These are phyloP conservation scores for Ormyrus nitidulus DNA, from an alignment of 2,888 invertebrate genomes.

Conservation along the genomic window DNA sequence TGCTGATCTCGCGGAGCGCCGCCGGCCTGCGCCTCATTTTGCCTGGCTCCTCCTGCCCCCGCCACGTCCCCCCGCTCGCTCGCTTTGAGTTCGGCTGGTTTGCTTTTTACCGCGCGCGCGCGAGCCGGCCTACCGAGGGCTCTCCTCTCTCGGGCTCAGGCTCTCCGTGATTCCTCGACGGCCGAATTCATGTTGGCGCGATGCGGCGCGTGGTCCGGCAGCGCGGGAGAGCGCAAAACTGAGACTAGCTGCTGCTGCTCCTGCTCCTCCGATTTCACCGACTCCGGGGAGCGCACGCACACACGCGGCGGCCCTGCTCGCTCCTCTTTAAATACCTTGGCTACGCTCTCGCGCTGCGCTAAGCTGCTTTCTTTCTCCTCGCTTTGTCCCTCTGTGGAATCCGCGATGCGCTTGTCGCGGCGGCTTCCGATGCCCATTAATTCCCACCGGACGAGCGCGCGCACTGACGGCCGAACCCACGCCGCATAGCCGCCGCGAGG, in stretches of 20 bases:
- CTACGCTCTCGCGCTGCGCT: not conserved
- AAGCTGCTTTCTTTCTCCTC: constrained; percentile 4
- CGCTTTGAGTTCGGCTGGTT: not conserved
- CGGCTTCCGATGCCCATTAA: constrained; percentile 33
- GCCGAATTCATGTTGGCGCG: constrained; percentile 27
- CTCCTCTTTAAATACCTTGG: constrained; percentile 32
- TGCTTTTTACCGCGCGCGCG: constrained; percentile 2
- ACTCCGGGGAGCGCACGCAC: not conserved
- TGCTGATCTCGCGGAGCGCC: constrained; percentile 31
- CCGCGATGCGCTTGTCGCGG: constrained; percentile 29
- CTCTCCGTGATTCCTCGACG: not conserved
- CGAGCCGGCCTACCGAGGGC: constrained; percentile 7
- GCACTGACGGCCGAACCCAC: constrained; percentile 16
- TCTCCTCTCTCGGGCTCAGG: constrained; percentile 16
- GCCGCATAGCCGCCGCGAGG: constrained; percentile 15
- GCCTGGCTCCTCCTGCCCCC: constrained; percentile 30
- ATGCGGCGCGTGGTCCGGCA: not conserved
- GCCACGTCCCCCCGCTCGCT: constrained; percentile 3
- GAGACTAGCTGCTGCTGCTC: not conserved
- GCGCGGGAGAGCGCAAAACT: not conserved
- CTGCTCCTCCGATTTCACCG: too few species aligned
- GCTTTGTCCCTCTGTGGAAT: constrained; percentile 13
- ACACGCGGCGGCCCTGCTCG: not conserved
- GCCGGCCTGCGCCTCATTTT: constrained; percentile 52
- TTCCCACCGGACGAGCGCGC: constrained; percentile 23